Conservation (phyloP, 2,113 vertebrate genomes). For the Alces alces region DNA sequence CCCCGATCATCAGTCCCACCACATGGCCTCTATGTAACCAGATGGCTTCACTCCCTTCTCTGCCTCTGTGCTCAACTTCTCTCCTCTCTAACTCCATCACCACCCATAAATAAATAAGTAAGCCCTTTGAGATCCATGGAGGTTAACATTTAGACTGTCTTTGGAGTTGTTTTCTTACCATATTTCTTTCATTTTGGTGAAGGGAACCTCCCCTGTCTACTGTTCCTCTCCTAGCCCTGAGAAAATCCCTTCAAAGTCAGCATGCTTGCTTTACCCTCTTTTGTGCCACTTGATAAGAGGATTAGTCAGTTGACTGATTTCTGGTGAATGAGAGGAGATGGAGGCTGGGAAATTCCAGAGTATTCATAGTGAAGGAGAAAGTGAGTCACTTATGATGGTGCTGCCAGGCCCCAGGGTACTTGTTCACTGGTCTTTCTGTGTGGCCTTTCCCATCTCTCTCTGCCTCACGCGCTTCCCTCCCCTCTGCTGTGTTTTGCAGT, state of each 20-base stretch:
- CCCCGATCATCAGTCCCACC: neutral
- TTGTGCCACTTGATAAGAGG: neutral
- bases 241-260: constrained; percentile 25
- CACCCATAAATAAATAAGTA: neutral
- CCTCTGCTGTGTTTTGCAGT: constrained; percentile 76
- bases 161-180: constrained; percentile 19
- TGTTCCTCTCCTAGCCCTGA: neutral
- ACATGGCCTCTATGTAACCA: neutral
- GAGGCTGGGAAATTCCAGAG: constrained; percentile 36
- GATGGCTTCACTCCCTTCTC: neutral
- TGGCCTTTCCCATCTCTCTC: neutral
- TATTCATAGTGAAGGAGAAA: constrained; percentile 54
- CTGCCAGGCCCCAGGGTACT: neutral
- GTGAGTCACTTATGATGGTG: neutral
- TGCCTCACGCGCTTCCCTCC: neutral
- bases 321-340: constrained; percentile 18
- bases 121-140: neutral
- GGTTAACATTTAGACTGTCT: constrained; percentile 24
- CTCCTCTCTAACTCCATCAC: neutral
- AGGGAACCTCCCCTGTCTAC: neutral
- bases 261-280: neutral
- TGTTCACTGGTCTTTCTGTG: neutral
- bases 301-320: constrained; percentile 44
- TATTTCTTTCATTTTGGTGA: neutral
- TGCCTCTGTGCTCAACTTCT: neutral